Evolutionary conservation across 2,888 invertebrate genomes (phyloP).

Genomic region (Ephialtes manifestator): DNA sequence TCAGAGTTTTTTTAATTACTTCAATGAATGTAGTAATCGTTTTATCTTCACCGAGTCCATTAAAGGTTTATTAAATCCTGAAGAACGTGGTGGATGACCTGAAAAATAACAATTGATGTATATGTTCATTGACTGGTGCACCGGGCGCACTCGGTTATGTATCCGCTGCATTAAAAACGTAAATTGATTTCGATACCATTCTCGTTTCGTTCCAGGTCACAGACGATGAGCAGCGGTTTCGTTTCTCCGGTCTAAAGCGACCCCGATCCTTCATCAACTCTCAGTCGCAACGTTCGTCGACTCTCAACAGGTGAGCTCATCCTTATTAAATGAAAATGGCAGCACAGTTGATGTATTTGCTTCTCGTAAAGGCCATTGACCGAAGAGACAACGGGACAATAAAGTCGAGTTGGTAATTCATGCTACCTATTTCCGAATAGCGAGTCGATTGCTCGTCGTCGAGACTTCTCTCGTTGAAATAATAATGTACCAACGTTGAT

Average conservation of each 20-base stretch:
- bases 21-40: neutral
- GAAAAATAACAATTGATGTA: neutral
- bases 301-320: conserved; percentile 68
- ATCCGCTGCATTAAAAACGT: neutral
- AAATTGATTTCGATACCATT: conserved; percentile 38
- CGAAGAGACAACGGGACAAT: conserved; percentile 78
- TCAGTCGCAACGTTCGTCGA: conserved; percentile 46
- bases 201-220: conserved; percentile 88
- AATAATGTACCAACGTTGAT: conserved; percentile 77
- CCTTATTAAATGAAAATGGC: conserved; percentile 16
- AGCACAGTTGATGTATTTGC: conserved; percentile 65
- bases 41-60: neutral
- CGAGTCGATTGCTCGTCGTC: conserved; percentile 80
- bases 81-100: neutral
- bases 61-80: neutral
- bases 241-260: conserved; percentile 91
- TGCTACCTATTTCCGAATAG: conserved; percentile 51
- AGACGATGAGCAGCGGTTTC: conserved; percentile 91
- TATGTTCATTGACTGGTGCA: conserved; percentile 3
- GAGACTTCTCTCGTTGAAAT: conserved; percentile 78
- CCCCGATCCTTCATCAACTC: conserved; percentile 19
- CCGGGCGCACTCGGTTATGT: neutral
- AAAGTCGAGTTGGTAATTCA: conserved; percentile 84
- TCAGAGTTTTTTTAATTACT: neutral
- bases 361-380: conserved; percentile 66